phyloP scores from a whole-genome alignment of 2,797 vertebrate species.

The Sparidentex hasta region DNA sequence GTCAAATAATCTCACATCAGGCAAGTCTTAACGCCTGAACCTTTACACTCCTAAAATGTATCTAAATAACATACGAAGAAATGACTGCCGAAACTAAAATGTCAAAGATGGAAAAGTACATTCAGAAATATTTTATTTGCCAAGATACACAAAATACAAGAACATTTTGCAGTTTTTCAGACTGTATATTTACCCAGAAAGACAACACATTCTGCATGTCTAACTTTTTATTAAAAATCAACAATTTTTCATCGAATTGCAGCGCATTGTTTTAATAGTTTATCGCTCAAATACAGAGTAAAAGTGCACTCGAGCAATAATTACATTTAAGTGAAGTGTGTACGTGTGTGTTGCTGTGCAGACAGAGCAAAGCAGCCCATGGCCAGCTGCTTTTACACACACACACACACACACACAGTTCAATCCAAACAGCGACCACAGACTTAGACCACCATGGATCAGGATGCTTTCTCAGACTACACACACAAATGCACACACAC shows the following conservation, averaged over 20 bases:
- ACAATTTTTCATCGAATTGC: background rate
- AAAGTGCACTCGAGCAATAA: conserved; percentile 1
- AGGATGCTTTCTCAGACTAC: conserved; percentile 51
- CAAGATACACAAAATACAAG: conserved; percentile 30
- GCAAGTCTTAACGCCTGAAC: conserved; percentile 3
- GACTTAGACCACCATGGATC: conserved; percentile 55
- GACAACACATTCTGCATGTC: background rate
- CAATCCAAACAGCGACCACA: conserved; percentile 53
- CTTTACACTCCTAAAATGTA: background rate
- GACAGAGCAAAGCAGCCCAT: conserved; percentile 33
- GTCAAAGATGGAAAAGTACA: conserved; percentile 53
- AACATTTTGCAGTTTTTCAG: background rate
- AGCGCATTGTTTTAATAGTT: background rate
- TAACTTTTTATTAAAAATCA: background rate
- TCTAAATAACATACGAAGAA: background rate
- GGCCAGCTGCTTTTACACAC: conserved; percentile 27
- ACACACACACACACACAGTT: conserved; percentile 33
- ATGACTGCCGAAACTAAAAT: background rate
- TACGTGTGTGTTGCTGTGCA: conserved; percentile 33
- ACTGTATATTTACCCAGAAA: background rate
- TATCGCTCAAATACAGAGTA: background rate
- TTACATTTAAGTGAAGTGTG: conserved; percentile 6
- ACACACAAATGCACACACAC: conserved; percentile 60
- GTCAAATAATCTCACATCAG: conserved; percentile 25
- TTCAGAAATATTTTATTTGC: background rate